phyloP scores from a whole-genome alignment of 2,888 invertebrate species.

The Diploptera punctata region DNA sequence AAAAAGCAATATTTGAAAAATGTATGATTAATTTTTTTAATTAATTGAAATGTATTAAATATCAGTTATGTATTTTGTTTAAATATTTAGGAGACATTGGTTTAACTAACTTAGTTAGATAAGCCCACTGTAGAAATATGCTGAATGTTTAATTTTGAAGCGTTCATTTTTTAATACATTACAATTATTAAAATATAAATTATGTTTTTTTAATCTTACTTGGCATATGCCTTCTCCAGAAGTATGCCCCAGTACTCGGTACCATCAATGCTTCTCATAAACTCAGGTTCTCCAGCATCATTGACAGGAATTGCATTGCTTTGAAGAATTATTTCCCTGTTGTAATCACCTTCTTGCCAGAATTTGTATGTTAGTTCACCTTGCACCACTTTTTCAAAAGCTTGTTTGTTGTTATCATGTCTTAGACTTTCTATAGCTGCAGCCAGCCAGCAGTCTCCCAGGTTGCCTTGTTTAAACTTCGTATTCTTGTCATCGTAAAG shows the following conservation, averaged over 20 bases:
- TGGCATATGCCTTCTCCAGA: constrained; percentile 12
- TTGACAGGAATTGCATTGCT: neutral
- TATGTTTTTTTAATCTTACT: too few species aligned
- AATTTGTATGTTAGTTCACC: neutral
- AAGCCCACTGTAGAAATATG: too few species aligned
- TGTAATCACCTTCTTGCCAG: neutral
- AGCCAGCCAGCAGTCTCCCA: constrained; percentile 4
- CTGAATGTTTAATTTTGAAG: too few species aligned
- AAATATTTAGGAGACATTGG: too few species aligned
- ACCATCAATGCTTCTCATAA: neutral
- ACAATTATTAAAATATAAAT: too few species aligned
- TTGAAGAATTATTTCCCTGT: neutral
- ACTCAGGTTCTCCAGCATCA: neutral
- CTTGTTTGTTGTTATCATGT: neutral
- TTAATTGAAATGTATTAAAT: too few species aligned
- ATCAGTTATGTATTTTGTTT: too few species aligned
- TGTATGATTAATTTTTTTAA: too few species aligned
- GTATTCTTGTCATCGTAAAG: neutral
- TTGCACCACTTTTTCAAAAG: neutral
- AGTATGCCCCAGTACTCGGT: neutral
- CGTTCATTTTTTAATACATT: too few species aligned
- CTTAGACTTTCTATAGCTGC: constrained; percentile 12
- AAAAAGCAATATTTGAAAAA: too few species aligned
- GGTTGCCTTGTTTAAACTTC: neutral
- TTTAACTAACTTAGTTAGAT: too few species aligned